Base-by-base conservation (phyloP, 2,113 vertebrate genomes). In the Antennarius striatus region DNA sequence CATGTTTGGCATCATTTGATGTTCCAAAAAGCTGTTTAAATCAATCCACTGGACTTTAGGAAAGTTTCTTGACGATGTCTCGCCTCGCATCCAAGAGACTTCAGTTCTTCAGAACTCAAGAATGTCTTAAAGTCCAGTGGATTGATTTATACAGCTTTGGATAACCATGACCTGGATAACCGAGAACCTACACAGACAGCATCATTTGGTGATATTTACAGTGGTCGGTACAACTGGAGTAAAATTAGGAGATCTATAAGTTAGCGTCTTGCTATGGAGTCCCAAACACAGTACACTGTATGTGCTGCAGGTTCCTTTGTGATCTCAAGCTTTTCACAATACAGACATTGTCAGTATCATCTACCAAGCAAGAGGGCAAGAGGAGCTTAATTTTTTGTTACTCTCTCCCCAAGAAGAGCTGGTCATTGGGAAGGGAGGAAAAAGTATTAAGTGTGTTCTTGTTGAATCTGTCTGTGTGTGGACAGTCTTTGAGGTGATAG, bases 321-420 rank as follows among this genome's bases (percentile, higher is more conserved):
- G 22, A 22, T 22, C 57, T 61, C 74, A 59, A 58, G 42, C 50
- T 63, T 83, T 88, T 91, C 90, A 89, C 89, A 90, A 90, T 89
- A 80, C 58, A 88, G 87, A 83, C 74, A 83, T 80, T 70, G 57
- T 84, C 68, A 63, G 61, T 16, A 36, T 79, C 29, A 14, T 82
- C 54, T 22, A 22, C 22, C 22, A 22, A 22, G 22, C 22, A 22
- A 22, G 22, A 22, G 22, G 32, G 81, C 28, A 39, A 71, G 29
- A 61, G 65, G 32, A 52, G 59, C 61, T 47, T 73, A 58, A 59
- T 67, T 16, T 1, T 58, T 78, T 32, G 22, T 56, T 29, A 4
- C 73, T 63, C 54, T 75, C 13, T 3, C 76, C 42, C 47, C 4
- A 4, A 52, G 43, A 48, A 52, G 16, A 54, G 53, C 14, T 10